A percentile compares a stretch with the other conserved stretches of the same genome.
Conservation (phyloP, 2,888 invertebrate species). For the Arctia plantaginis region DNA sequence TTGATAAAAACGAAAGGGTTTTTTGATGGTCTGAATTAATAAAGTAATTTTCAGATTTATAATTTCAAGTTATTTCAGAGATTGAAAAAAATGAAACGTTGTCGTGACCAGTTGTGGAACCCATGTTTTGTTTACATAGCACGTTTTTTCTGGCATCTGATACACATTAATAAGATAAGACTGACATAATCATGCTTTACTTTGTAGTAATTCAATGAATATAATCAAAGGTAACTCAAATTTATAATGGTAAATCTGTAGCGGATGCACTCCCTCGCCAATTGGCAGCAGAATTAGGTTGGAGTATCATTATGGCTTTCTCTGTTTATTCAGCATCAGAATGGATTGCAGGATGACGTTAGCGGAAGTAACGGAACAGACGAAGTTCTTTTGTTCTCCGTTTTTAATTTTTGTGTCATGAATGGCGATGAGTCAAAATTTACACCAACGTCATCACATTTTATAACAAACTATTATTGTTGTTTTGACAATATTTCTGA, state of each 20-base stretch:
- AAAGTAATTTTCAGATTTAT: too few relatives aligned
- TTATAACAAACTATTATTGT: conserved; percentile 37
- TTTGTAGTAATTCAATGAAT: conserved; percentile 33
- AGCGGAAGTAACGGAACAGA: conserved; percentile 69
- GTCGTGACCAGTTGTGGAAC: not conserved
- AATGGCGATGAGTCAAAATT: conserved; percentile 59
- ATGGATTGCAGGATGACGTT: conserved; percentile 59
- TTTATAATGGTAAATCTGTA: conserved; percentile 36
- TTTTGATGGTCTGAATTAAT: too few relatives aligned
- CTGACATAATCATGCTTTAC: conserved; percentile 32
- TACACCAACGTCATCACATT: conserved; percentile 42
- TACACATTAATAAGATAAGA: conserved; percentile 16
- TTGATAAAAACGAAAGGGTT: too few relatives aligned
- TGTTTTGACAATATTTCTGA: conserved; percentile 36
- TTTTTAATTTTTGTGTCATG: conserved; percentile 67
- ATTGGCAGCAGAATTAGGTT: conserved; percentile 59
- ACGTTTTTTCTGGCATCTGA: conserved; percentile 9
- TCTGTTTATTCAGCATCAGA: conserved; percentile 63
- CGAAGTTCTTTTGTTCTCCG: conserved; percentile 63
- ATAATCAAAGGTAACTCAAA: conserved; percentile 26
- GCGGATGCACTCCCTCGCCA: conserved; percentile 49
- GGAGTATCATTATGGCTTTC: conserved; percentile 51
- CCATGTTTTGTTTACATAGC: not conserved
- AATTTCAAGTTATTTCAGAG: too few relatives aligned
- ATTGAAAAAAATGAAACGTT: too few relatives aligned